Percentiles rank a stretch among this genome's conserved stretches.
Conservation (phyloP, 2,888 invertebrate species). For the Gnatocerus cornutus region DNA sequence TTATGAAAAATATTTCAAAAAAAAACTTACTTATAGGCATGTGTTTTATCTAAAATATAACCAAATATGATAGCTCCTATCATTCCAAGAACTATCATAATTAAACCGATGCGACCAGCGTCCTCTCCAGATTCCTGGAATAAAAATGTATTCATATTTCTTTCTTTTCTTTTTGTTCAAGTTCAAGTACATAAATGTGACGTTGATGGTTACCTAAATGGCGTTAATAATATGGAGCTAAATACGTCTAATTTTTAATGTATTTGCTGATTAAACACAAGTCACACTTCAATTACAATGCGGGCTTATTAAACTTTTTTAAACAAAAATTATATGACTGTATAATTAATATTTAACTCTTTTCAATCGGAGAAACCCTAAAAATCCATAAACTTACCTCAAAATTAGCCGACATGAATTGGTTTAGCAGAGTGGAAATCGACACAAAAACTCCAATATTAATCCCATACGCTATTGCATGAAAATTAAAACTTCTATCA, state of each 20-base stretch:
- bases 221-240: too few species aligned
- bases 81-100: slow-evolving; percentile 92
- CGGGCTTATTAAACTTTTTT: too few species aligned
- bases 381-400: slow-evolving; percentile 75
- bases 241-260: too few species aligned
- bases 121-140: slow-evolving; percentile 77
- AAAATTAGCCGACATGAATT: slow-evolving; percentile 87
- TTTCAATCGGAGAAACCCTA: too few species aligned
- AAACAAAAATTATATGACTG: too few species aligned
- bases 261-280: too few species aligned
- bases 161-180: too few species aligned
- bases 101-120: slow-evolving; percentile 90
- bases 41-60: slow-evolving; percentile 90
- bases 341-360: too few species aligned
- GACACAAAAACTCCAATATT: slow-evolving; percentile 97
- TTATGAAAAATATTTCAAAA: slow-evolving; percentile 22
- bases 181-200: too few species aligned
- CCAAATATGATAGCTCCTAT: slow-evolving; percentile 91
- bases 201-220: too few species aligned
- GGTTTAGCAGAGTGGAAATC: slow-evolving; percentile 93
- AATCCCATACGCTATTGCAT: slow-evolving; percentile 89
- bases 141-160: neutral
- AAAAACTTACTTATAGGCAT: slow-evolving; percentile 85
- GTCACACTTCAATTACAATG: too few species aligned
- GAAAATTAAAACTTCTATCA: slow-evolving; percentile 85